Percentiles rank a stretch among this genome's conserved stretches.
Conservation (phyloP, 2,888 invertebrate genomes). For the Calameuta filiformis region DNA sequence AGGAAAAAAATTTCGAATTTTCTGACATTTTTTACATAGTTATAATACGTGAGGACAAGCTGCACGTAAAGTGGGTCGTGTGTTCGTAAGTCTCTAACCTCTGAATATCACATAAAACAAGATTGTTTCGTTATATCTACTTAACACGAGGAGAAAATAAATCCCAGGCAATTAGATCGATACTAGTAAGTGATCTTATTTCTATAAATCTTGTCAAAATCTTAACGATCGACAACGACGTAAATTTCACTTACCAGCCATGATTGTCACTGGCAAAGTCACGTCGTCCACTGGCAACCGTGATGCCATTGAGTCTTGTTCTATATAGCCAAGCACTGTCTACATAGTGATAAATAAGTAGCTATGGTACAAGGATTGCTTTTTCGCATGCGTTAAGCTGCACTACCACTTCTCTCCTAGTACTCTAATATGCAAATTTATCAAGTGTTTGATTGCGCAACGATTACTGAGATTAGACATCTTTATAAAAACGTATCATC, state of each 20-base stretch:
- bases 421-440: neutral
- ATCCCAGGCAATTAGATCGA: neutral
- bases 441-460: neutral
- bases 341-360: neutral
- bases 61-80: neutral
- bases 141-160: neutral
- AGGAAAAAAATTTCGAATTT: neutral
- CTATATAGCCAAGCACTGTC: neutral
- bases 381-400: conserved; percentile 3
- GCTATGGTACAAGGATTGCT: neutral
- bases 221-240: conserved; percentile 19
- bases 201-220: conserved; percentile 12
- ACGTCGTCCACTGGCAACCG: conserved; percentile 51
- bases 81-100: neutral
- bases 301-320: neutral
- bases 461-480: neutral
- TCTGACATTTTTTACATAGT: neutral
- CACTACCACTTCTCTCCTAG: neutral
- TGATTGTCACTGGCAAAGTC: conserved; percentile 59
- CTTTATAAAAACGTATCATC: neutral
- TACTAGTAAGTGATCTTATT: neutral
- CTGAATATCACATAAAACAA: conserved; percentile 11
- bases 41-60: neutral
- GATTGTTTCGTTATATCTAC: conserved; percentile 7
- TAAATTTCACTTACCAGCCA: conserved; percentile 59